A percentile compares a stretch with the other conserved stretches of the same genome.
Evolutionary conservation across 1,140 invertebrate species (phyloP).

Genomic region (Dreissena polymorpha): DNA sequence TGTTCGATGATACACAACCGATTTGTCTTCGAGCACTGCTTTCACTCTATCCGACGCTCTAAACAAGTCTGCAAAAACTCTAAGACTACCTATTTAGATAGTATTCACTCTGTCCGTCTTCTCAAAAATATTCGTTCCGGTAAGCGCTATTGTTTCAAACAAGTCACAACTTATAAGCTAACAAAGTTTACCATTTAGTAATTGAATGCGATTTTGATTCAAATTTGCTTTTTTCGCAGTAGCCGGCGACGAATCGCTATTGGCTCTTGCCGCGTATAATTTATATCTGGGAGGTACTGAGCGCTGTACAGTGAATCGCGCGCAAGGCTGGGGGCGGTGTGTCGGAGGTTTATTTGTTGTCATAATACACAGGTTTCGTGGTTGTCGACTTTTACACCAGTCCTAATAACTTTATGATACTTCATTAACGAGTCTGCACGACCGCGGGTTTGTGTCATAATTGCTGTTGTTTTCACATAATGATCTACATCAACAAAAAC

Average conservation of each 20-base stretch:
- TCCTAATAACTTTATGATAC: slow-evolving; percentile 31
- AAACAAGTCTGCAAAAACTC: too few relatives aligned
- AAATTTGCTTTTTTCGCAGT: slow-evolving; percentile 52
- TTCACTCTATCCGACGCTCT: too few relatives aligned
- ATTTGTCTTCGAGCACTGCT: too few relatives aligned
- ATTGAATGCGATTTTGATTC: slow-evolving; percentile 57
- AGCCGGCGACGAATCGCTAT: slow-evolving; percentile 14
- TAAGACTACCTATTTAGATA: too few relatives aligned
- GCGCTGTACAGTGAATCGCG: slow-evolving; percentile 30
- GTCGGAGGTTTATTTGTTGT: slow-evolving; percentile 10
- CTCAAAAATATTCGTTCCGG: slow-evolving; percentile 20
- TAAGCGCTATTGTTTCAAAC: slow-evolving; percentile 49
- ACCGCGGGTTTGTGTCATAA: too few relatives aligned
- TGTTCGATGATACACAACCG: too few relatives aligned
- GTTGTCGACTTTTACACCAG: slow-evolving; percentile 49
- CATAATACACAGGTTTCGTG: slow-evolving; percentile 44
- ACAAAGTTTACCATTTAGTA: slow-evolving; percentile 50
- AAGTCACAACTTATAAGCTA: slow-evolving; percentile 38
- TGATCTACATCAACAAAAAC: too few relatives aligned
- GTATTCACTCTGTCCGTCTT: not conserved
- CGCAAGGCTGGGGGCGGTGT: slow-evolving; percentile 43
- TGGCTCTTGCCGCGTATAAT: slow-evolving; percentile 20
- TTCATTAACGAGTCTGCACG: slow-evolving; percentile 18
- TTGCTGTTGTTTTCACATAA: too few relatives aligned
- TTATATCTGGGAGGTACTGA: slow-evolving; percentile 51